Conservation (phyloP, 2,888 invertebrate genomes). For the Andrena flavipes region DNA sequence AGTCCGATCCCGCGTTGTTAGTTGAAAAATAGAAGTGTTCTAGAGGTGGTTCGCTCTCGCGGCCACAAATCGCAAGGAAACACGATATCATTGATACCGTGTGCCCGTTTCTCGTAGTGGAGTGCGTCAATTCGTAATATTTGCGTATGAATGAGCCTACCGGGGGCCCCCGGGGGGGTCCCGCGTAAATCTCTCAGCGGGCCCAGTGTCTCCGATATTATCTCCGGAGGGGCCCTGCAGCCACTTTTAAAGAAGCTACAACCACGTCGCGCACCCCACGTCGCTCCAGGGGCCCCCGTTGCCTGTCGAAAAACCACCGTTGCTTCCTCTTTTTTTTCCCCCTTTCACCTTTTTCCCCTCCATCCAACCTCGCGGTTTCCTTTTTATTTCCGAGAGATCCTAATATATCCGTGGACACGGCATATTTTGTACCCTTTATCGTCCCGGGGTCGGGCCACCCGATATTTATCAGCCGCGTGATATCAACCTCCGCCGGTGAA, state of each 20-base stretch:
- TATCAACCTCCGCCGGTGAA: slow-evolving; percentile 34
- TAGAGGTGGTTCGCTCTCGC: slow-evolving; percentile 6
- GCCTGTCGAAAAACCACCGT: slow-evolving; percentile 63
- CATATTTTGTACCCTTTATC: slow-evolving; percentile 73
- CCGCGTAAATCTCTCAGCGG: slow-evolving; percentile 81
- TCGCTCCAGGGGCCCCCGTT: slow-evolving; percentile 30
- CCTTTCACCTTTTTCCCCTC: slow-evolving; percentile 25
- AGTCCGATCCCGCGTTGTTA: neutral
- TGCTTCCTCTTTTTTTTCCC: slow-evolving; percentile 28
- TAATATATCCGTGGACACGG: slow-evolving; percentile 71
- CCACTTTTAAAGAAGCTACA: slow-evolving; percentile 70
- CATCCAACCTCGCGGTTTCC: slow-evolving; percentile 38
- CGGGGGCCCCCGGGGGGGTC: slow-evolving; percentile 71
- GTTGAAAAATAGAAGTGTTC: neutral
- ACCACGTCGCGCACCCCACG: slow-evolving; percentile 63
- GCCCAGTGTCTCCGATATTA: slow-evolving; percentile 78
- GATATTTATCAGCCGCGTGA: slow-evolving; percentile 54
- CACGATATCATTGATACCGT: slow-evolving; percentile 74
- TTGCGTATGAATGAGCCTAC: slow-evolving; percentile 80
- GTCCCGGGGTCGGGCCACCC: slow-evolving; percentile 55
- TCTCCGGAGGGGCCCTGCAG: slow-evolving; percentile 68
- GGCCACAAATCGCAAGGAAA: slow-evolving; percentile 65
- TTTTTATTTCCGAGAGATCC: slow-evolving; percentile 65
- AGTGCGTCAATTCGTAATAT: slow-evolving; percentile 77
- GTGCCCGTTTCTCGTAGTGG: slow-evolving; percentile 49